A percentile compares a stretch with the other conserved stretches of the same genome.
These are phyloP conservation scores for Gorsachius goisagi DNA, from an alignment of 2,113 vertebrate genomes.

Conservation along the genomic window DNA sequence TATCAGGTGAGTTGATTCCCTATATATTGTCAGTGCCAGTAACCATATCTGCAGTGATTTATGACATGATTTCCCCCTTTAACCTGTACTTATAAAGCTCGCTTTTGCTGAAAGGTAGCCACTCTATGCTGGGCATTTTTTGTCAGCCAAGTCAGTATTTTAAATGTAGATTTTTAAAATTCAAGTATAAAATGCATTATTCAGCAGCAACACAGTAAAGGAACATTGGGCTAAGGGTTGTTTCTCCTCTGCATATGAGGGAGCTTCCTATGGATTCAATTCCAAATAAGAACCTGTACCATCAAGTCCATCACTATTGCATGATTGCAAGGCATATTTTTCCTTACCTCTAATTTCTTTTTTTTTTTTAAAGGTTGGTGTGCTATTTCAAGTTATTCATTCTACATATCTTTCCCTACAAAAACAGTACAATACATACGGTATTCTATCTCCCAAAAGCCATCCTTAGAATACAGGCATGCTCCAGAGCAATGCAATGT, in stretches of 20 bases:
- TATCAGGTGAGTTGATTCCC: neutral
- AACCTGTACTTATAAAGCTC: neutral
- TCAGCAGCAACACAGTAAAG: neutral
- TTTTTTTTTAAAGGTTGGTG: neutral
- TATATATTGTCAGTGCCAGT: neutral
- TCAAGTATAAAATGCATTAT: neutral
- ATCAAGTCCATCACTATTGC: neutral
- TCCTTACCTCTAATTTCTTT: neutral
- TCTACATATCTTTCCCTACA: neutral
- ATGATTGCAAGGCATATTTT: neutral
- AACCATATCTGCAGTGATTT: neutral
- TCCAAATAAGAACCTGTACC: neutral
- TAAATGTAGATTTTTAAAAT: slow-evolving; percentile 4
- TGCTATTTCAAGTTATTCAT: neutral
- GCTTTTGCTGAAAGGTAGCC: neutral
- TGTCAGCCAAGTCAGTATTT: neutral
- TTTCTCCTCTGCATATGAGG: neutral
- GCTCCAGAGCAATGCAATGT: neutral
- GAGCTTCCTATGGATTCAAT: neutral
- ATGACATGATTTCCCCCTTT: neutral
- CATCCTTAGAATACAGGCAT: neutral
- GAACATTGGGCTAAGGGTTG: neutral
- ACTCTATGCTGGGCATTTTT: neutral
- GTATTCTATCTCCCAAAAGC: neutral
- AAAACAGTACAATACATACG: neutral